Evolutionary conservation across 2,797 vertebrate species (phyloP).

Genomic region (Apogon talboti): DNA sequence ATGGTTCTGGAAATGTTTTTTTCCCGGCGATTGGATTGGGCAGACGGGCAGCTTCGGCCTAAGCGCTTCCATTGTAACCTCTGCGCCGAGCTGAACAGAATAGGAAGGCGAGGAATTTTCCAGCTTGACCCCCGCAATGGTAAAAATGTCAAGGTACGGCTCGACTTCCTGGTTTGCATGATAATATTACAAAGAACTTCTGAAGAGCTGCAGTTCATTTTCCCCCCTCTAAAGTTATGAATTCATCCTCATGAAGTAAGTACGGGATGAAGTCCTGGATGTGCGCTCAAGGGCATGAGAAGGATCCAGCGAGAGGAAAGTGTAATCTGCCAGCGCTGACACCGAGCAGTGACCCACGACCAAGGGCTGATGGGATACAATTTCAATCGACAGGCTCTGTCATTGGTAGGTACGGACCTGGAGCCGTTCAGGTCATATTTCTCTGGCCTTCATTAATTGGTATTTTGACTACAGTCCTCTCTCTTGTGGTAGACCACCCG

Average conservation of each 20-base stretch:
- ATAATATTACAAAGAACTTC: slow-evolving; percentile 52
- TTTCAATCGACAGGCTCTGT: slow-evolving; percentile 78
- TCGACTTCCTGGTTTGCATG: slow-evolving; percentile 47
- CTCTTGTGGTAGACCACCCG: slow-evolving; percentile 76
- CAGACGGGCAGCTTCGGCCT: slow-evolving; percentile 2
- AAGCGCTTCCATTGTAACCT: slow-evolving; percentile 26
- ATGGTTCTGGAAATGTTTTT: no score
- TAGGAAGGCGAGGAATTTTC: slow-evolving; percentile 28
- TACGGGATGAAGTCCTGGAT: slow-evolving; percentile 65
- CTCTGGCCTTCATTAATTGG: slow-evolving; percentile 82
- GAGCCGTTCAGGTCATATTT: slow-evolving; percentile 77
- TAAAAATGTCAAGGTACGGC: slow-evolving; percentile 27
- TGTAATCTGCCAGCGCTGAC: slow-evolving; percentile 76
- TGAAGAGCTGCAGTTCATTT: slow-evolving; percentile 63
- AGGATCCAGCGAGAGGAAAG: slow-evolving; percentile 65
- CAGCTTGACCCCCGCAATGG: slow-evolving; percentile 5
- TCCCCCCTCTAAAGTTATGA: slow-evolving; percentile 54
- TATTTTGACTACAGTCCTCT: slow-evolving; percentile 81
- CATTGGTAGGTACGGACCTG: slow-evolving; percentile 74
- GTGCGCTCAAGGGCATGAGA: slow-evolving; percentile 69
- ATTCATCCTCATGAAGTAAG: slow-evolving; percentile 63
- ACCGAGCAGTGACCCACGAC: slow-evolving; percentile 75
- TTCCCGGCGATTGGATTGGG: background rate
- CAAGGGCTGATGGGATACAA: slow-evolving; percentile 79
- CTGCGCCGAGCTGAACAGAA: slow-evolving; percentile 24